Evolutionary conservation across 2,888 invertebrate species (phyloP).

Genomic region (Microctonus brassicae): DNA sequence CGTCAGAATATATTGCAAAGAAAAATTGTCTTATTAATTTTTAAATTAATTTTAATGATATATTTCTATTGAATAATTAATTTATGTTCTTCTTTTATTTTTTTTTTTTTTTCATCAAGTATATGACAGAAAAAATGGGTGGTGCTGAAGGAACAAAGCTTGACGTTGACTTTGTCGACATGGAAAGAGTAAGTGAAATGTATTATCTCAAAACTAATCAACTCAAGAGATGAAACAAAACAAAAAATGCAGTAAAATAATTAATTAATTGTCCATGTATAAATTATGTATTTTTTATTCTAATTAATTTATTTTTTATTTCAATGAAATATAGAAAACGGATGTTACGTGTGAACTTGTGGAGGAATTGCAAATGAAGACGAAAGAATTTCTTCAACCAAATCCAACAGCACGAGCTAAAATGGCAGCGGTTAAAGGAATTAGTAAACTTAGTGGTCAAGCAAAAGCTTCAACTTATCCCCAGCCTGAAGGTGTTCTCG

Average conservation of each 20-base stretch:
- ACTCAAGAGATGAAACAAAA: background rate
- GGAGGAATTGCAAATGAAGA: constrained; percentile 95
- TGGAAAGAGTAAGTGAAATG: constrained; percentile 90
- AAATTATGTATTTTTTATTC: no score
- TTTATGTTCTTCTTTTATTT: background rate
- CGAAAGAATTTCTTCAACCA: constrained; percentile 98
- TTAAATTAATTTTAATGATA: background rate
- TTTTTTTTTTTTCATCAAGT: constrained; percentile 77
- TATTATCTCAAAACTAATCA: background rate
- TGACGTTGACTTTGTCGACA: constrained; percentile 98
- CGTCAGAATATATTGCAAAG: background rate
- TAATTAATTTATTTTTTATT: constrained; percentile 26
- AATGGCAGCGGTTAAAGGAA: constrained; percentile 95
- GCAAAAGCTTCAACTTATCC: constrained; percentile 98
- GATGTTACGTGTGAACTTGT: constrained; percentile 98
- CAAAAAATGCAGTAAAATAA: constrained; percentile 10
- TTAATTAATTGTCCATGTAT: no score
- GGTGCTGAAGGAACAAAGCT: constrained; percentile 99
- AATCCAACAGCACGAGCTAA: constrained; percentile 96
- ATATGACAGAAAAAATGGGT: constrained; percentile 99
- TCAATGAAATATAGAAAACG: constrained; percentile 82
- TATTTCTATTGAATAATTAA: background rate
- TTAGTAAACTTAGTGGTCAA: constrained; percentile 96
- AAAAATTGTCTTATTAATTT: background rate
- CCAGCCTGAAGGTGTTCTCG: constrained; percentile 97